These are phyloP conservation scores for Toxotes lorentzi DNA, from an alignment of 2,797 vertebrate genomes.

Conservation along the genomic window DNA sequence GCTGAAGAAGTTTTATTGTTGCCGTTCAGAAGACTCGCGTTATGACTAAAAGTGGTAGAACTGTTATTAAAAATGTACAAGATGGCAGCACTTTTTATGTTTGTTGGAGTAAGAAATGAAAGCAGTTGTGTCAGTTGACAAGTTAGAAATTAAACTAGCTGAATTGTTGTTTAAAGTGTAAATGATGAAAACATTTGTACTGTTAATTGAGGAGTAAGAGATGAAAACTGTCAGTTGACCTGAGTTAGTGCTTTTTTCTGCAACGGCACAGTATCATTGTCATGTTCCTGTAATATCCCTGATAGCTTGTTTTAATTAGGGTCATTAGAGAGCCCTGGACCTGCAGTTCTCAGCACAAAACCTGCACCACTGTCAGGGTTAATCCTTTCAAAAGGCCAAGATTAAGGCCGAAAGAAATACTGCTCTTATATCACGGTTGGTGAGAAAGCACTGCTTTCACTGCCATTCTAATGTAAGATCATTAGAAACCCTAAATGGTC, in stretches of 20 bases:
- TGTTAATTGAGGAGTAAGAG: neutral
- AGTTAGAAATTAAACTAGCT: neutral
- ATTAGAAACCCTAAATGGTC: slow-evolving; percentile 41
- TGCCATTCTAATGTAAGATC: slow-evolving; percentile 31
- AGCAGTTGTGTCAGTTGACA: neutral
- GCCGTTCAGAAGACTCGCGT: no score
- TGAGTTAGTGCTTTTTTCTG: neutral
- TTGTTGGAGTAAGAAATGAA: neutral
- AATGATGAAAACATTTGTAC: neutral
- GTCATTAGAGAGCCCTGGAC: slow-evolving; percentile 29
- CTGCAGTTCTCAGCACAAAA: slow-evolving; percentile 21
- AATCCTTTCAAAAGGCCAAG: slow-evolving; percentile 40
- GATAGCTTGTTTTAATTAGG: slow-evolving; percentile 39
- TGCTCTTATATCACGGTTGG: neutral
- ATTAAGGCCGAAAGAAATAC: neutral
- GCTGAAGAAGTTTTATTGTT: no score
- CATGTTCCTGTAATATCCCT: slow-evolving; percentile 32
- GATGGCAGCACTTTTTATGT: no score
- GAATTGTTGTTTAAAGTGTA: neutral
- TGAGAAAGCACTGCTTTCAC: slow-evolving; percentile 22
- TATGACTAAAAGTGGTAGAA: neutral
- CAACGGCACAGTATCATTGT: neutral
- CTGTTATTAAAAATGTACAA: no score
- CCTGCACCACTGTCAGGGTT: slow-evolving; percentile 4
- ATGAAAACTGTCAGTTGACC: neutral